These are phyloP conservation scores for Callimorpha dominula DNA, from an alignment of 2,888 invertebrate species.

Conservation along the genomic window DNA sequence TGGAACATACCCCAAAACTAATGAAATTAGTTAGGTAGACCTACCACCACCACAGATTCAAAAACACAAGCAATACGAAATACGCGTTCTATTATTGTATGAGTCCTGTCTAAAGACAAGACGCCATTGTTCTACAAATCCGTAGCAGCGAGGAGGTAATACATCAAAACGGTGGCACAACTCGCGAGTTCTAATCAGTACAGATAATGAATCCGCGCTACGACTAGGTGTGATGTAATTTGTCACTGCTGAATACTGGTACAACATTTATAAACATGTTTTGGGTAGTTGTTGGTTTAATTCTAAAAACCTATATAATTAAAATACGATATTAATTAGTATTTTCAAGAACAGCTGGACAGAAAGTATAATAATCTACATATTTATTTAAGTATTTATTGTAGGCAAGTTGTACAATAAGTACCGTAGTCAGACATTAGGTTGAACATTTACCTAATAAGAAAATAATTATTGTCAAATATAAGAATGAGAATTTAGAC, in stretches of 20 bases:
- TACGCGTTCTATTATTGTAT: slow-evolving; percentile 18
- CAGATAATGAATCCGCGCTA: slow-evolving; percentile 47
- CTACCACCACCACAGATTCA: neutral
- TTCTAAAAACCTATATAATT: neutral
- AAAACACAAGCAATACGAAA: slow-evolving; percentile 2
- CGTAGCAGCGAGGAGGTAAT: slow-evolving; percentile 39
- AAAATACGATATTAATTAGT: neutral
- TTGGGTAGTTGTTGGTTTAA: neutral
- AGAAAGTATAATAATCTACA: too few relatives aligned
- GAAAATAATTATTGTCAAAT: too few relatives aligned
- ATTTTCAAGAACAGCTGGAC: neutral
- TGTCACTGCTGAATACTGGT: slow-evolving; percentile 23
- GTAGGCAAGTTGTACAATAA: too few relatives aligned
- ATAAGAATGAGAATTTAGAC: too few relatives aligned
- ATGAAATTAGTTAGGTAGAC: too few relatives aligned
- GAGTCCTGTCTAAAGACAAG: slow-evolving; percentile 27
- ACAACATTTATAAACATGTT: slow-evolving; percentile 11
- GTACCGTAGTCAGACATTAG: too few relatives aligned
- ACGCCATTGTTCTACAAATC: slow-evolving; percentile 45
- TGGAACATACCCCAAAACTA: too few relatives aligned
- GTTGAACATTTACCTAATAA: too few relatives aligned
- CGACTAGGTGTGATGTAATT: slow-evolving; percentile 41
- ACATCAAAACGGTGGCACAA: slow-evolving; percentile 49
- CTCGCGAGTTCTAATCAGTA: slow-evolving; percentile 51
- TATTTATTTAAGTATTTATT: too few relatives aligned